Evolutionary conservation across 2,888 invertebrate species (phyloP), one percentile per base, ranked within the genome.

Genomic region (Ditula angustiorana): DNA sequence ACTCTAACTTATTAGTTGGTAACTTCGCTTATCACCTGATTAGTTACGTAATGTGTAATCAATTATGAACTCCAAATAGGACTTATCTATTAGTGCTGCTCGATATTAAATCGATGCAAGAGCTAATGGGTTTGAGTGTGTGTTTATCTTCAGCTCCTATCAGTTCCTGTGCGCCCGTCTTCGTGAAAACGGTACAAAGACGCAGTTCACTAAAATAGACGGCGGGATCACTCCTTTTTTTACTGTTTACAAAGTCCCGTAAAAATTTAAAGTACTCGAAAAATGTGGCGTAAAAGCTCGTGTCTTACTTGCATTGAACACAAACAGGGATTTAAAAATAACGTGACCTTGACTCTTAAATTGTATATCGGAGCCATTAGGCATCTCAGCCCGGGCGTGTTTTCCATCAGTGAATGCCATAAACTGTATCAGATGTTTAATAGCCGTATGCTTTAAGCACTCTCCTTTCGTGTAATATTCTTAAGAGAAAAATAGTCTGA

Each of bases 371-470:
- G 46, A 16, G 44, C 64, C 64, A 59, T 64, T 13, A 46, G 63
- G 57, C 58, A 59, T 58, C 57, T 52, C 63, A 26, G 44, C 19
- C 8, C 35, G 52, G 23, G 52, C 46, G 21, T 58, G 57, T 52
- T 63, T 52, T 52, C 52, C 37, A 59, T 53, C 52, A 53, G 35
- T 35, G 26, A 33, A 46, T 58, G 63, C 58, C 64, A 59, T 64
- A 59, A 59, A 64, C 50, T 53, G 64, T 59, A 59, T 64, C 64
- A 58, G 52, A 58, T 47, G 53, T 64, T 64, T 64, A 64, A 64
- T 59, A 53, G 58, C 10, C 50, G 50, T 24, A 35, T 58, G 46
- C 24, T 35, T 33, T 24, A 23, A 53, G 52, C 33, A 52, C 21
- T 23, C 19, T 28, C 50, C 30, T 30, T 33, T n/a, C n/a, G 13